Evolutionary conservation across 2,888 invertebrate species (phyloP), one percentile per base, ranked within the genome.

Genomic region (Hirtodrosophila alboralis): DNA sequence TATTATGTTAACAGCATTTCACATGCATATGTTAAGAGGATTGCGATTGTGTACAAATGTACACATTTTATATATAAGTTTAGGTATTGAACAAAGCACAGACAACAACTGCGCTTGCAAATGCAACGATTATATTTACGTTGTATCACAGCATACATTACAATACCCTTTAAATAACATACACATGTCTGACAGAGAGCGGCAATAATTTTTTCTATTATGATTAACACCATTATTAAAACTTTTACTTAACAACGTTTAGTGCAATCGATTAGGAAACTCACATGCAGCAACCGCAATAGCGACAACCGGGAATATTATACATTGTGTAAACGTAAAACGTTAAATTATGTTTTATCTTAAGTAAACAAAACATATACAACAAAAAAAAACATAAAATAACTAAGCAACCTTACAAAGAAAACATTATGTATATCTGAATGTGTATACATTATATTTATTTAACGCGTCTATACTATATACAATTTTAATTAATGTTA

Each of bases 251-350:
- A 44, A 57, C 36, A 57, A 57, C 26, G 43, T 63, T 63, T 52
- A n/a, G 51, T 67, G 57, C 36, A 68, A 67, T 67, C 47, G 43
- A 40, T 68, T 57, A 56, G 51, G 47, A 56, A 23, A 62, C 40
- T 45, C 58, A 49, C 53, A 54, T 41, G 49, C 26, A 45, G 13
- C 30, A 61, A 36, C 21, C 21, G n/a, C 18, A 7, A 54, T 14
- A 26, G 38, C 30, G 36, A 47, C 18, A 43, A 34, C 30, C 58
- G 49, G 44, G 21, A 64, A 45, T 41, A 44, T 61, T 49, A 47
- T 36, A 41, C 33, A 28, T 47, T 60, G 40, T 33, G 52, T 45
- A 48, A 57, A 66, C 51, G 52, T 62, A 47, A 49, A 62, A 69
- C 61, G 65, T 60, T 64, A 23, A 47, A 64, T 43, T 44, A 27